Evolutionary conservation across 2,797 vertebrate genomes (phyloP).

Genomic region (Fistularia commersonii): DNA sequence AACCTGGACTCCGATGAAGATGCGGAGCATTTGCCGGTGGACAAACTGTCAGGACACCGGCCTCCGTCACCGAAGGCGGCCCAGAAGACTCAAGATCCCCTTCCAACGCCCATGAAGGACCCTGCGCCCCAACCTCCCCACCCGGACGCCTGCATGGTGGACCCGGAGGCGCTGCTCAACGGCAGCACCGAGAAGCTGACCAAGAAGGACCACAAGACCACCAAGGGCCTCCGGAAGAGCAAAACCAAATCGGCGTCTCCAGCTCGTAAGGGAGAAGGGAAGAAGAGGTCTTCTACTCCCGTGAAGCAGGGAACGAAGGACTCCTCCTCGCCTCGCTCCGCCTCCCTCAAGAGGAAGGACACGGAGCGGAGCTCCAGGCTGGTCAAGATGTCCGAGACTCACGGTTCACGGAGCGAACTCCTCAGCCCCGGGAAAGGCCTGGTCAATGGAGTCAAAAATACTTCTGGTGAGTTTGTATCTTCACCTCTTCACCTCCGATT

Average conservation of each 20-base stretch:
- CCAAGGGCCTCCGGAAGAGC: slow-evolving; percentile 82
- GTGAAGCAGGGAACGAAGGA: slow-evolving; percentile 82
- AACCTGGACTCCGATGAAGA: slow-evolving; percentile 98
- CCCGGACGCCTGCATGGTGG: slow-evolving; percentile 97
- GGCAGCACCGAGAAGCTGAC: slow-evolving; percentile 79
- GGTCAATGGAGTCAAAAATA: slow-evolving; percentile 85
- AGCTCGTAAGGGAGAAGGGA: slow-evolving; percentile 80
- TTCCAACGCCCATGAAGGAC: slow-evolving; percentile 84
- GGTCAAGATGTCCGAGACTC: slow-evolving; percentile 72
- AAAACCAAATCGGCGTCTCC: slow-evolving; percentile 91
- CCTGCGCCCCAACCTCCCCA: slow-evolving; percentile 87
- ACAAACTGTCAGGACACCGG: slow-evolving; percentile 79
- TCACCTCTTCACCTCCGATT: no score
- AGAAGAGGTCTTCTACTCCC: slow-evolving; percentile 85
- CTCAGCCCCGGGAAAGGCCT: slow-evolving; percentile 79
- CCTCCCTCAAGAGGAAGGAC: slow-evolving; percentile 80
- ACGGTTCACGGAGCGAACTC: slow-evolving; percentile 76
- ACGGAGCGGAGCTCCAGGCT: slow-evolving; percentile 78
- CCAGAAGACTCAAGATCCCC: slow-evolving; percentile 82
- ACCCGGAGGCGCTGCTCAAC: slow-evolving; percentile 86
- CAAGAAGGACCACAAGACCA: slow-evolving; percentile 89
- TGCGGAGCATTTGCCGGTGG: slow-evolving; percentile 92
- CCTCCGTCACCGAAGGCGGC: slow-evolving; percentile 73
- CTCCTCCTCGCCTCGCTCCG: slow-evolving; percentile 76
- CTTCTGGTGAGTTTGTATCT: slow-evolving; percentile 69